Base-by-base conservation (phyloP, 2,113 vertebrate genomes). In the Engystomops pustulosus region DNA sequence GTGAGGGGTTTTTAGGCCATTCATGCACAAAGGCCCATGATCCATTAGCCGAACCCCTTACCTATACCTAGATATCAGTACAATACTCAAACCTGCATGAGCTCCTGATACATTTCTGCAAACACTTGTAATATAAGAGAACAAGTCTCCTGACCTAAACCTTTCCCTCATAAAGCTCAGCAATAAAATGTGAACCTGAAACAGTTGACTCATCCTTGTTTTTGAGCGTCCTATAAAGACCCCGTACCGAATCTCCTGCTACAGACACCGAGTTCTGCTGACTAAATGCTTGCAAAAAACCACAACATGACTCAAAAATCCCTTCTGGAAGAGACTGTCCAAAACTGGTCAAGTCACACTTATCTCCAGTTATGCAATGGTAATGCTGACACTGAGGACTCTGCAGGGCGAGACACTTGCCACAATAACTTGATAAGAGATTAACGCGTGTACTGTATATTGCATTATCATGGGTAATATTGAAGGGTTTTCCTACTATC, bases 221-320 rank as follows among this genome's bases (percentile, higher is more conserved):
- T 17, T 34, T 23, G 18, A 70, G 27, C 17, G 36, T 83, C 81
- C 71, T 60, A 65, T 62, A 62, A 75, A 76, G 71, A 83, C 58
- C 71, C 81, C 58, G 30, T 65, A 62, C 41, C 36, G 41, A 53
- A 23, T 67, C 70, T 75, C 53, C 36, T 6, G 15, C 1, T 45
- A 27, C 81, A 76, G 81, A 76, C 51, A 53, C 25, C 41, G 55
- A 14, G 12, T 44, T 76, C 58, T 51, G 55, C 81, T 83, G 79
- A 81, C 65, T 81, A 70, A 70, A 70, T 10, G 14, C 67, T 81
- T 81, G 4, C 34, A 11, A 53, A 81, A n/a, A 81, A 34, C 65
- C 47, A 49, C 45, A 71, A 41, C 14, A 34, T 70, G 79, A 81
- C 65, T 70, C 60, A 62, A 65, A 58, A 49, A 27, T 34, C 27